Evolutionary conservation across 2,797 vertebrate genomes (phyloP), one percentile per base, ranked within the genome.

Genomic region (Sebastes hubbsi): DNA sequence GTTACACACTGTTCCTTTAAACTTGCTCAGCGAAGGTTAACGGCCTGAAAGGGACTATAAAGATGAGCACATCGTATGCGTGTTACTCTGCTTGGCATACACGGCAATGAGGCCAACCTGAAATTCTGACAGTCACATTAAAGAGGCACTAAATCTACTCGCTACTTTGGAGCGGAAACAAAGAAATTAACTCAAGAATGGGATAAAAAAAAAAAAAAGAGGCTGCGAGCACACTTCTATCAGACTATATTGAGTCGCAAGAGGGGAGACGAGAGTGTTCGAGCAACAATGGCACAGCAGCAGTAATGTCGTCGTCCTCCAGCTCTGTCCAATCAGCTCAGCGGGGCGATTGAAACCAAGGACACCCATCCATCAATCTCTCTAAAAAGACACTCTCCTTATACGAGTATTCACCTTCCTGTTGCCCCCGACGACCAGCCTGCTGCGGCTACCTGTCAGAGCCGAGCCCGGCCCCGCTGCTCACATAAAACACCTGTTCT

Each of bases 291-390:
- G 22, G 65, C 55, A 63, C 46, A n/a, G 16, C 16, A 12, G 59
- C 5, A 20, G 58, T 77, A 75, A 85, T 75, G 78, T 81, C 81
- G 52, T 86, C 79, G 46, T 86, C 79, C 72, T 58, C 52, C 74
- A 42, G 76, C 74, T 65, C 72, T 24, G 70, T 78, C 79, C 81
- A 75, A 85, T 75, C 71, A 84, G 58, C 82, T 72, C 52, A 76
- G 60, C 36, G n/a, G 72, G 73, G 55, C 75, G 72, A 71, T 30
- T 59, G 36, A 38, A 80, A 91, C 78, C 85, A 90, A 92, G 87
- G 89, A 89, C 88, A 85, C 63, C 49, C 81, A 79, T 89, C 84
- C 82, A 83, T 91, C 90, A 89, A 46, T 69, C 80, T 10, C 68
- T 3, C 20, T 55, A 30, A 77, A 30, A 77, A 64, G 72, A 70